Base-by-base conservation (phyloP, 2,797 vertebrate genomes). In the Scolopax rusticola region DNA sequence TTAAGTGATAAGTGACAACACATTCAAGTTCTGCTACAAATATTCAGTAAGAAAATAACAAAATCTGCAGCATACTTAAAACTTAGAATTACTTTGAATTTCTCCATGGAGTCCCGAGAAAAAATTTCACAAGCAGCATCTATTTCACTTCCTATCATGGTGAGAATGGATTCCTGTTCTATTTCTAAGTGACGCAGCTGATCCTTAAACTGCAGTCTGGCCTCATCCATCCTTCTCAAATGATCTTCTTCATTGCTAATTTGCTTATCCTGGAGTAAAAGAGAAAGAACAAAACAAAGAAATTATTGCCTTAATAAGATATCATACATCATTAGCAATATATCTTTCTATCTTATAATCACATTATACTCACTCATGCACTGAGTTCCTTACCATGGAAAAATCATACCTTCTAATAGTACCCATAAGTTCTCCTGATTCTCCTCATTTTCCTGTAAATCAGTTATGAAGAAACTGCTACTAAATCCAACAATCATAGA, bases 91-190 rank as follows among this genome's bases (percentile, higher is more conserved):
- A 99, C 99, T 98, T 99, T 98, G 32, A 99, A 98, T 97, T 99
- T 99, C 84, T 99, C 98, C 87, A 98, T 85, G 3, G 98, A 98
- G 53, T 99, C 98, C 69, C 97, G 97, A 19, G 98, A 98, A 93
- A 99, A 97, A 67, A 98, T 94, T 90, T 98, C 97, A 96, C 99
- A 99, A 74, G 97, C 98, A 41, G 97, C 67, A 92, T 99, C 99
- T 71, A 99, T 98, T 96, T 99, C 99, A 53, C 97, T 98, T 69
- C 99, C 99, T 93, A 99, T 97, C 75, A 98, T 90, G 16, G 97
- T 95, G 32, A 99, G 98, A 60, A 99, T 97, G 13, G 98, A 98
- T 76, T 99, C 98, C 75, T 98, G 98, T 84, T 99, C 99, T 0
- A 97, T 98, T 97, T 99, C 98, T 96, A 99, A 95, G 36, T 96